A percentile compares a stretch with the other conserved stretches of the same genome.
phyloP scores from a whole-genome alignment of 2,797 vertebrate species.

The Petrocephalus sullivani region DNA sequence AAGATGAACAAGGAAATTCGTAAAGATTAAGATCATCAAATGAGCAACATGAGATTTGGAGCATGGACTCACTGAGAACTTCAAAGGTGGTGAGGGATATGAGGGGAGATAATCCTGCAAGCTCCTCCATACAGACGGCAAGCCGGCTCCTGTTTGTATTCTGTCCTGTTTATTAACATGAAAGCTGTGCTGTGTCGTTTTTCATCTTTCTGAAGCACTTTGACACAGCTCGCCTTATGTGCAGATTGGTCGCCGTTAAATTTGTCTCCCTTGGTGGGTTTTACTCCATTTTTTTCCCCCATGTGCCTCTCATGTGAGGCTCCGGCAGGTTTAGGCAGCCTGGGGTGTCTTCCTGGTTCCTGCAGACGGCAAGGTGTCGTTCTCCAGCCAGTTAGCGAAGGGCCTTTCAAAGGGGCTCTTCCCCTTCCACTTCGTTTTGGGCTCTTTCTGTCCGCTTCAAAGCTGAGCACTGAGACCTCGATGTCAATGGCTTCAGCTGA shows the following conservation, averaged over 20 bases:
- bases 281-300: not conserved
- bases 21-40: conserved; percentile 24
- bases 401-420: not conserved
- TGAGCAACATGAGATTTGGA: conserved; percentile 21
- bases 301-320: not conserved
- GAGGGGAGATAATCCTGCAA: conserved; percentile 21
- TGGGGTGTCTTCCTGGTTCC: not conserved
- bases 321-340: not conserved
- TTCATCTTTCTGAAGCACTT: conserved; percentile 16
- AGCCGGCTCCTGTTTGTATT: conserved; percentile 12
- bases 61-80: conserved; percentile 6
- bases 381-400: not conserved
- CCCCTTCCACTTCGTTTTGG: not conserved
- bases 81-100: conserved; percentile 28
- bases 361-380: not conserved
- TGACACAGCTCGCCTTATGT: conserved; percentile 8
- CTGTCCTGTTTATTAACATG: conserved; percentile 28
- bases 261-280: not conserved
- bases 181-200: conserved; percentile 20
- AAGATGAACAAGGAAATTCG: conserved; percentile 19
- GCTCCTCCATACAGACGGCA: conserved; percentile 8
- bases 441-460: not conserved
- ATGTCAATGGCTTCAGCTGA: not conserved
- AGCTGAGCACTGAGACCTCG: not conserved
- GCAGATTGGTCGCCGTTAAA: not conserved